Evolutionary conservation across 2,797 vertebrate species (phyloP).

Genomic region (Galago senegalensis): DNA sequence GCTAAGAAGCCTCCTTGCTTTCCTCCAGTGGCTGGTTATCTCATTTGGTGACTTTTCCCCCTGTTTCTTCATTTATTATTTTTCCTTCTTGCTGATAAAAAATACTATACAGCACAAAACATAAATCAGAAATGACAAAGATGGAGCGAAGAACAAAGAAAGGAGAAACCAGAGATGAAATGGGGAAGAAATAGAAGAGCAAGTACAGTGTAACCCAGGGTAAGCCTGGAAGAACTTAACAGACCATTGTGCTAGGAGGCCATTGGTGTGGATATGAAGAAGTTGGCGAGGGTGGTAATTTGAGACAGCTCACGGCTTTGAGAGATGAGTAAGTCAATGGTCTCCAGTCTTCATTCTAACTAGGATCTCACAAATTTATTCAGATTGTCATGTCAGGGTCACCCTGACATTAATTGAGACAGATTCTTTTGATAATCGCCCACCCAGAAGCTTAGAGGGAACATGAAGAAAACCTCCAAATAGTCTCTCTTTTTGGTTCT

Average conservation of each 20-base stretch:
- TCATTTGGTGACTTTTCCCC: not conserved
- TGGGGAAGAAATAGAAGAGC: not conserved
- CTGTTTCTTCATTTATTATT: not conserved
- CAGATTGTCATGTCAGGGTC: not conserved
- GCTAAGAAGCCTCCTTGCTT: not conserved
- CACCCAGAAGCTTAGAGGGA: not conserved
- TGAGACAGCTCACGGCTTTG: not conserved
- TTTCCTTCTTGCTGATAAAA: not conserved
- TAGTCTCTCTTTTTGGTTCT: slow-evolving; percentile 20
- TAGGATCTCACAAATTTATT: not conserved
- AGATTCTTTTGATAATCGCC: not conserved
- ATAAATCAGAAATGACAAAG: slow-evolving; percentile 15
- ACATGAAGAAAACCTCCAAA: not conserved
- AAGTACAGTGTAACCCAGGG: not conserved
- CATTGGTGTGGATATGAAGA: not conserved
- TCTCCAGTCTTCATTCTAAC: not conserved
- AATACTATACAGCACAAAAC: not conserved
- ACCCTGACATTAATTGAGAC: not conserved
- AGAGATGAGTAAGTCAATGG: not conserved
- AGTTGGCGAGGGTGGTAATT: not conserved
- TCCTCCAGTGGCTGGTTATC: not conserved
- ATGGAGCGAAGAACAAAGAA: not conserved
- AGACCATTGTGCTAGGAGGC: no score
- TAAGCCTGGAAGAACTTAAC: not conserved
- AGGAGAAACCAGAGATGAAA: not conserved